Percentiles rank a stretch among this genome's conserved stretches.
Conservation (phyloP, 2,113 vertebrate species). For the Motacilla tschutschensis region DNA sequence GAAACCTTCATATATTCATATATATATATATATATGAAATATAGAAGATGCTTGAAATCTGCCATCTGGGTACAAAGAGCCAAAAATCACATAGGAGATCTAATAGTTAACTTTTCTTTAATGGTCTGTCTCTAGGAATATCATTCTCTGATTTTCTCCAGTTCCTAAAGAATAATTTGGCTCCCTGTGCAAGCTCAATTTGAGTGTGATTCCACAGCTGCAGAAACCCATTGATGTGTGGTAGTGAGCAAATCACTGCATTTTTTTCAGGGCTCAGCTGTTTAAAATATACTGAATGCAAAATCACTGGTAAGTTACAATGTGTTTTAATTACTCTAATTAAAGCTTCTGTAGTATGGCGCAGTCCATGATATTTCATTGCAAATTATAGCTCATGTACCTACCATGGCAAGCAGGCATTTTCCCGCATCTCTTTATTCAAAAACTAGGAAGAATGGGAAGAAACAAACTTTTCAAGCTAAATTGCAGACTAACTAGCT, state of each 20-base stretch:
- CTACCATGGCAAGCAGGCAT: slow-evolving; percentile 23
- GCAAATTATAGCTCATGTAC: slow-evolving; percentile 66
- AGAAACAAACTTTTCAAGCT: slow-evolving; percentile 45
- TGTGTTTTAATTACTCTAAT: slow-evolving; percentile 74
- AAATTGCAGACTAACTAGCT: slow-evolving; percentile 43
- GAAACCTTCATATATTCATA: not conserved
- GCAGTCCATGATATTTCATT: slow-evolving; percentile 69
- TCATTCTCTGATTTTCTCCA: slow-evolving; percentile 28
- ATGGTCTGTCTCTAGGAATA: not conserved
- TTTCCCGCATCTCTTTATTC: slow-evolving; percentile 27
- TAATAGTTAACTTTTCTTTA: slow-evolving; percentile 25
- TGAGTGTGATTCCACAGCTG: slow-evolving; percentile 65
- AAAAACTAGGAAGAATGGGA: slow-evolving; percentile 28
- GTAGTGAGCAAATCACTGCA: slow-evolving; percentile 52
- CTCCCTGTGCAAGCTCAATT: slow-evolving; percentile 45
- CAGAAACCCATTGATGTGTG: slow-evolving; percentile 61
- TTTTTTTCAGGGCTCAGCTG: slow-evolving; percentile 72
- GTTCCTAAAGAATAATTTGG: slow-evolving; percentile 58
- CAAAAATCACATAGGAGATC: not conserved
- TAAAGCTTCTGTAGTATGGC: slow-evolving; percentile 70
- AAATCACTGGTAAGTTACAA: slow-evolving; percentile 75
- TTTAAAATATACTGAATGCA: slow-evolving; percentile 74
- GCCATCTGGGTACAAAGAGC: not conserved
- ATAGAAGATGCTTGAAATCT: not conserved
- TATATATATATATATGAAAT: not conserved